phyloP scores from a whole-genome alignment of 2,797 vertebrate genomes.

The Amphiprion clarkii region DNA sequence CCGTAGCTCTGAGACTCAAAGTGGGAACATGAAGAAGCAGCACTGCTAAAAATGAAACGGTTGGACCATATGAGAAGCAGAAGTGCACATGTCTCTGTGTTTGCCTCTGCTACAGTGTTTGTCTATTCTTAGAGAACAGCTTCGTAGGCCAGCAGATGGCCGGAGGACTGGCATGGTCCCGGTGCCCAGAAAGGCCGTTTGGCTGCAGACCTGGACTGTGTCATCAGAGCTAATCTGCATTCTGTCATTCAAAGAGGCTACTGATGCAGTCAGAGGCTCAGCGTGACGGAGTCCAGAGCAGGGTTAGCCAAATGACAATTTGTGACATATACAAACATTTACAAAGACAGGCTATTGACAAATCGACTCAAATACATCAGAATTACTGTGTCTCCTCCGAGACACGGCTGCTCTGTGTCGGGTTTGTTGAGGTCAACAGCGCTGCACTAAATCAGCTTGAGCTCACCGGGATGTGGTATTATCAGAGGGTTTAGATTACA shows the following conservation, averaged over 20 bases:
- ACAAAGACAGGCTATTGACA: slow-evolving; percentile 33
- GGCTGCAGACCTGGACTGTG: slow-evolving; percentile 43
- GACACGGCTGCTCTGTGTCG: slow-evolving; percentile 1
- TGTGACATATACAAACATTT: slow-evolving; percentile 43
- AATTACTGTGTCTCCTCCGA: slow-evolving; percentile 35
- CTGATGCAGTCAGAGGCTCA: slow-evolving; percentile 9
- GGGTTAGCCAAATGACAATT: slow-evolving; percentile 25
- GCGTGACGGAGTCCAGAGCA: slow-evolving; percentile 1
- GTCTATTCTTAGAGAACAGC: slow-evolving; percentile 48
- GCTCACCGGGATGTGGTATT: slow-evolving; percentile 10
- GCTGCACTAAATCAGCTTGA: slow-evolving; percentile 22
- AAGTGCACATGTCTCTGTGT: slow-evolving; percentile 22
- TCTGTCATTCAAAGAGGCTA: slow-evolving; percentile 35
- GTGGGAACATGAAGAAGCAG: neutral
- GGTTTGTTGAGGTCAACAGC: slow-evolving; percentile 48
- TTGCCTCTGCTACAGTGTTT: slow-evolving; percentile 20
- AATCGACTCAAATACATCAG: slow-evolving; percentile 30
- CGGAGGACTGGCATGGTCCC: slow-evolving; percentile 24
- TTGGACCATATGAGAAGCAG: slow-evolving; percentile 18
- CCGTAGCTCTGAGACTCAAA: neutral
- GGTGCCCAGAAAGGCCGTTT: slow-evolving; percentile 39
- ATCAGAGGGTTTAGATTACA: slow-evolving; percentile 39
- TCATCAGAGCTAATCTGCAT: slow-evolving; percentile 55
- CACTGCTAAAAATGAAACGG: slow-evolving; percentile 9
- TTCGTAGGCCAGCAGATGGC: slow-evolving; percentile 49